Evolutionary conservation across 2,113 vertebrate species (phyloP).

Genomic region (Motacilla alba): DNA sequence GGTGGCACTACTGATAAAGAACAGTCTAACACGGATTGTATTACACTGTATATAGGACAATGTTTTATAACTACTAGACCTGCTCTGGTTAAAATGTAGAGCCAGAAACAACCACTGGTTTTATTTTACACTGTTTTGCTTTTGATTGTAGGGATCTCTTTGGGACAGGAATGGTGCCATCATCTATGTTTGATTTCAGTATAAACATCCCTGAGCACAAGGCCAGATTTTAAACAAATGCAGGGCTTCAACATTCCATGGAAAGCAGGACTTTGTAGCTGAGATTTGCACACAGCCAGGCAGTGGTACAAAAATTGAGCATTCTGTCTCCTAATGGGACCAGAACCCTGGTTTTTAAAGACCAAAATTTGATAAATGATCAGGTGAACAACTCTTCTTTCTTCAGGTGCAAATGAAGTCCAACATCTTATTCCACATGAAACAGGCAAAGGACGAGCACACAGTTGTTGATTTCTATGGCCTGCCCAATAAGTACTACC

Average conservation of each 20-base stretch:
- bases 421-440: not conserved
- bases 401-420: not conserved
- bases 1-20: not conserved
- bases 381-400: not conserved
- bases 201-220: conserved; percentile 16
- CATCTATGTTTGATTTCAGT: not conserved
- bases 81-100: not conserved
- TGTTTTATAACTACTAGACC: not conserved
- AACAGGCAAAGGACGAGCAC: not conserved
- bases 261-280: not conserved
- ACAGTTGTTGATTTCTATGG: fast-evolving
- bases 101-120: not conserved
- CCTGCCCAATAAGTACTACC: not conserved
- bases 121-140: conserved; percentile 4
- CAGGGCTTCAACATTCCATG: not conserved
- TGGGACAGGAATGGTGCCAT: not conserved
- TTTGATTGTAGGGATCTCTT: conserved; percentile 13
- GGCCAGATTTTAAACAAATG: conserved; percentile 33
- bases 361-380: not conserved
- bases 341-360: not conserved
- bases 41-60: not conserved
- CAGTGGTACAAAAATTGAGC: fast-evolving
- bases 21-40: not conserved
- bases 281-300: not conserved
- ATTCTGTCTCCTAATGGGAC: not conserved